Base-by-base conservation (phyloP, 2,888 invertebrate genomes). In the Strigamia transsilvanica region DNA sequence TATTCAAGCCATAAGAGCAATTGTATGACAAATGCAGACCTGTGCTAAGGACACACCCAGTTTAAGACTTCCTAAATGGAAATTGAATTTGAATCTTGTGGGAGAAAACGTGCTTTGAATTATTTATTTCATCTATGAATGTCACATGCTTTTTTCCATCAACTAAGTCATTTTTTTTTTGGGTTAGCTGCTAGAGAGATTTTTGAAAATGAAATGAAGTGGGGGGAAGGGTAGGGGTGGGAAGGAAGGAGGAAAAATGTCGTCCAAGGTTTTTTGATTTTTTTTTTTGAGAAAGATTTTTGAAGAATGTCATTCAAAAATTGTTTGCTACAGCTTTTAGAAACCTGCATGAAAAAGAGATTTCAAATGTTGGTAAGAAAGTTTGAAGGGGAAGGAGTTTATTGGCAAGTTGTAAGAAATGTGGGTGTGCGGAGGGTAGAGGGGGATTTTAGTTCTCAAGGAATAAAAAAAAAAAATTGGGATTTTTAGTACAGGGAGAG, bases 81-180 rank as follows among this genome's bases (percentile, higher is more conserved):
- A 73, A 73, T 73, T 27, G 73, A 73, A 73, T 73, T 73, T 73
- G 73, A 73, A 73, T 73, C 73, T 73, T 73, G 73, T 73, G 32
- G 73, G 32, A 73, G 73, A 73, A 73, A 73, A 73, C 73, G 73
- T 73, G 73, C 73, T 23, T 73, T 73, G 73, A 73, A 73, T 73
- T 73, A 73, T 73, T 73, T 73, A 73, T 73, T 73, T 73, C 73
- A 73, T 61, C 23, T n/a, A 73, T 73, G 73, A 73, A 23, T 32
- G 73, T 73, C 73, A 73, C 73, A 32, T 73, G 73, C 32, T 27
- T 73, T 73, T 73, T 73, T 73, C 73, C 73, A 73, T 73, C 73
- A 73, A 32, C 73, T 73, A 73, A 73, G 32, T 73, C 32, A 15
- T 27, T 61, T 61, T 23, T 56, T 56, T 56, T 56, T 56, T 18